Evolutionary conservation across 2,797 vertebrate genomes (phyloP).

Genomic region (Muscicapa comitata): DNA sequence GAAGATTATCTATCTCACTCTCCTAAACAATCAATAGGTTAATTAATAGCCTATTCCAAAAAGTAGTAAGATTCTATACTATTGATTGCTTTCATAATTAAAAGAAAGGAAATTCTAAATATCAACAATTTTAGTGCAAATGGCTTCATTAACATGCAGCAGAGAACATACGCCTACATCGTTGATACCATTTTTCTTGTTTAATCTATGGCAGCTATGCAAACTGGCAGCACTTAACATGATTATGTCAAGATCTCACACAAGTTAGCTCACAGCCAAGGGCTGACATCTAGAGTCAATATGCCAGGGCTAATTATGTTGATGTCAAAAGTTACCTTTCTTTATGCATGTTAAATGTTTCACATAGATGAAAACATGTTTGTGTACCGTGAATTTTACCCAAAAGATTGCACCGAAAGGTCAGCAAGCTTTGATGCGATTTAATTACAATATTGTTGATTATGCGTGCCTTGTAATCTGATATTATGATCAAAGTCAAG

Average conservation of each 20-base stretch:
- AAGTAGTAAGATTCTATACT: constrained; percentile 25
- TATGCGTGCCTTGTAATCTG: constrained; percentile 3
- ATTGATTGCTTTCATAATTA: constrained; percentile 65
- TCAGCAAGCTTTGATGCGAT: constrained; percentile 26
- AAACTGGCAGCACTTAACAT: constrained; percentile 70
- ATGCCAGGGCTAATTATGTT: constrained; percentile 67
- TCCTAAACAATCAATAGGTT: constrained; percentile 28
- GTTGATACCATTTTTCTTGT: constrained; percentile 64
- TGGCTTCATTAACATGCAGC: constrained; percentile 41
- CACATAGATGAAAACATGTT: constrained; percentile 43
- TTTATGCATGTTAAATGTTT: constrained; percentile 47
- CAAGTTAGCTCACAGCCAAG: constrained; percentile 69
- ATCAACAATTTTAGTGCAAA: constrained; percentile 42
- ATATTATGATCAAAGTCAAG: constrained; percentile 33
- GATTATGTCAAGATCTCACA: constrained; percentile 71
- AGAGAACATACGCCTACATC: not conserved
- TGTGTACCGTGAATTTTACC: constrained; percentile 46
- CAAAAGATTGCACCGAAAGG: constrained; percentile 41
- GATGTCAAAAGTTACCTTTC: constrained; percentile 62
- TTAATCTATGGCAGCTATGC: constrained; percentile 46
- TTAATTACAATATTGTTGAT: constrained; percentile 52
- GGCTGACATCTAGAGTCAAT: constrained; percentile 63
- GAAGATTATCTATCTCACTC: constrained; percentile 6
- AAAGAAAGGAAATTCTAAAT: constrained; percentile 60
- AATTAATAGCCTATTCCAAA: constrained; percentile 52